phyloP scores from a whole-genome alignment of 2,113 vertebrate genomes.

The Spilogale gracilis region DNA sequence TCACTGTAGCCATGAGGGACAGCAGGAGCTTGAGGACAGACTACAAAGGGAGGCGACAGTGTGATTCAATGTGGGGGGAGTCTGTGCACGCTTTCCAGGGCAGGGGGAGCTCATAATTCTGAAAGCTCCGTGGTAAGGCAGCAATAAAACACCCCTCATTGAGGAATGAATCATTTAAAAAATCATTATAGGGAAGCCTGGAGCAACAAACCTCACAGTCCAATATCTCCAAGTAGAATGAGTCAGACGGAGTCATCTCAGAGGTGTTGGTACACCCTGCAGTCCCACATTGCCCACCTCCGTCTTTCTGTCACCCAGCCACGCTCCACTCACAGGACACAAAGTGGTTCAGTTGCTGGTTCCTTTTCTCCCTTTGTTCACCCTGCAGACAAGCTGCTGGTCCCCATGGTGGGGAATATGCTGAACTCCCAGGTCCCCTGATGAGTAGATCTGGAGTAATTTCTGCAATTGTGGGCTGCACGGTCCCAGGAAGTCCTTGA shows the following conservation, averaged over 20 bases:
- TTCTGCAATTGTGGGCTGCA: neutral
- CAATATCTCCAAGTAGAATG: neutral
- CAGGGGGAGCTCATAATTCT: neutral
- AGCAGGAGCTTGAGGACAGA: neutral
- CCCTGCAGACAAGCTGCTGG: neutral
- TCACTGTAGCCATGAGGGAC: neutral
- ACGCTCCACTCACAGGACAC: neutral
- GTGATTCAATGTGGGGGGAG: neutral
- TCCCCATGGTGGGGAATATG: neutral
- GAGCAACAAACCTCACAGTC: neutral
- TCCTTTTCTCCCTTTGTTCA: neutral
- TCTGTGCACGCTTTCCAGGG: neutral
- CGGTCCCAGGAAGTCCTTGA: neutral
- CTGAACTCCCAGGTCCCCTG: neutral
- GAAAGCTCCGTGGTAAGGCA: constrained; percentile 20
- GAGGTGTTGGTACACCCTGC: neutral
- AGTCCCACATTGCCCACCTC: no score
- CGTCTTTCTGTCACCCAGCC: neutral
- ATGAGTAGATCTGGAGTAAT: neutral
- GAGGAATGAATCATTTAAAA: constrained; percentile 33
- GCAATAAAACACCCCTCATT: constrained; percentile 32
- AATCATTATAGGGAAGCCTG: constrained; percentile 15
- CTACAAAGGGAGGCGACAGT: neutral
- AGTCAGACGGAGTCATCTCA: neutral
- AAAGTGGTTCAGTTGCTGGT: neutral